Evolutionary conservation across 37 sponge, comb jelly and placozoan species (phyloP).

Genomic region (Halichondria panicea): DNA sequence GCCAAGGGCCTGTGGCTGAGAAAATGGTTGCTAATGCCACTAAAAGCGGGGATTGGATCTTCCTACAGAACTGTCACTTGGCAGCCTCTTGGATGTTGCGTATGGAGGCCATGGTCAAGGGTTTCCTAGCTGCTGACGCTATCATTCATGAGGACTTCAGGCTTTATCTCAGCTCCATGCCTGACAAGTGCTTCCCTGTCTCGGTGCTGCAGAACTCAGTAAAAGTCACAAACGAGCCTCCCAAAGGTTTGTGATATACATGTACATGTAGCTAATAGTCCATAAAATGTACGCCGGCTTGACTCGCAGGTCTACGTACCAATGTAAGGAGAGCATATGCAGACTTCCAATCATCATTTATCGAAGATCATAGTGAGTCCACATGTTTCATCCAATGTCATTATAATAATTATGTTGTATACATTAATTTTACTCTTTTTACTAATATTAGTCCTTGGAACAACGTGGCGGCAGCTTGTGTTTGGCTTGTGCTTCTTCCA

Average conservation of each 20-base stretch:
- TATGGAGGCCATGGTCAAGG: conserved; percentile 92
- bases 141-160: conserved; percentile 91
- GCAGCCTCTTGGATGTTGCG: conserved; percentile 99
- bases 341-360: conserved; percentile 83
- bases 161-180: conserved; percentile 97
- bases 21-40: conserved; percentile 86
- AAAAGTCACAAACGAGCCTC: conserved; percentile 99
- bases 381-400: neutral
- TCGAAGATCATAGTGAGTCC: conserved; percentile 85
- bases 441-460: conserved; percentile 70
- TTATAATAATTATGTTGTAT: neutral
- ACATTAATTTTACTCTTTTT: neutral
- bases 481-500: conserved; percentile 99
- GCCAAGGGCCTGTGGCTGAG: conserved; percentile 99
- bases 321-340: conserved; percentile 92
- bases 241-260: conserved; percentile 71
- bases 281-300: neutral
- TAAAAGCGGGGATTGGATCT: conserved; percentile 94
- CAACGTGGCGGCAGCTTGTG: conserved; percentile 90
- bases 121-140: conserved; percentile 73
- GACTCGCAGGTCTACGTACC: conserved; percentile 74
- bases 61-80: conserved; percentile 99
- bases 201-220: conserved; percentile 95
- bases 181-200: conserved; percentile 93
- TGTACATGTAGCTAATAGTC: neutral